Evolutionary conservation across 2,113 vertebrate genomes (phyloP), one percentile per base, ranked within the genome.

Genomic region (Pangasianodon hypophthalmus): DNA sequence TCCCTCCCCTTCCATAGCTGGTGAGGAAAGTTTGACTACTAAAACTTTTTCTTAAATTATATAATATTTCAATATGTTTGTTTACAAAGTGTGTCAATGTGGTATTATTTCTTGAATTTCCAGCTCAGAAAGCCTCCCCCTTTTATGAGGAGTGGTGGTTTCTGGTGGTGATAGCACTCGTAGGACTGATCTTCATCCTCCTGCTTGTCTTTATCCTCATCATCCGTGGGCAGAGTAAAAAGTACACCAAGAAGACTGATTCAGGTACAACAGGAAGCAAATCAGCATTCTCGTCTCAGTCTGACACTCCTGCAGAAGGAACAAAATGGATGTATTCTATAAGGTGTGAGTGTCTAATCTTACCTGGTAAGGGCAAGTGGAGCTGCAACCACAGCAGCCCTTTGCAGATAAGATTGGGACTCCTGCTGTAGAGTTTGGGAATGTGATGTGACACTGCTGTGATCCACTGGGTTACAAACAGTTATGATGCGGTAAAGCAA

Each of bases 81-180:
- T 24, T 77, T 29, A 71, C 29, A 37, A 37, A 67, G 2, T 32
- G 24, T 80, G 1, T 50, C 6, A 26, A 62, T 77, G 18, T 77
- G 1, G 13, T 84, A 44, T 50, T 54, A 14, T 60, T 84, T 88
- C 24, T 84, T 62, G 44, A 46, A 79, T 92, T 73, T 95, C 46
- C 93, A 99, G 98, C 98, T 94, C 98, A 99, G 94, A 99, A 98
- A 95, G 94, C 97, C 92, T 98, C 96, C 86, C 98, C 98, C 0
- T 99, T 99, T 95, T 99, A 99, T 0, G 98, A 99, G 92, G 98
- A 99, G 95, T 99, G 98, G 98, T 99, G 98, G 98, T 99, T 99
- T 95, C 93, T 99, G 93, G 98, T 99, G 82, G 98, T 99, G 92
- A 96, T 99, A 0, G 98, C 98, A 87, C 95, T 99, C 16, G 97